Conservation (phyloP, 2,888 invertebrate species). For the Drosophila putrida region DNA sequence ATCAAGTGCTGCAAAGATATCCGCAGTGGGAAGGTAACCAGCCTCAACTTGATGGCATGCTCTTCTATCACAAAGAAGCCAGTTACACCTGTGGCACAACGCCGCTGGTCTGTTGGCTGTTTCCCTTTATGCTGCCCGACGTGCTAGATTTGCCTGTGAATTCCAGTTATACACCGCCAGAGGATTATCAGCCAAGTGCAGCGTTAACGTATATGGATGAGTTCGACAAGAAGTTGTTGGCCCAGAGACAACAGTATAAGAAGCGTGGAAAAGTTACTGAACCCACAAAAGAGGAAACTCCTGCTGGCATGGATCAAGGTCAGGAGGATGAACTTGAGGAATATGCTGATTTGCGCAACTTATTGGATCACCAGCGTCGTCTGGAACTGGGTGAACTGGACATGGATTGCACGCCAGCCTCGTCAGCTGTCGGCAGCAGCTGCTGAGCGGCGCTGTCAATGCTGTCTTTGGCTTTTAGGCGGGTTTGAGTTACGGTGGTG, state of each 20-base stretch:
- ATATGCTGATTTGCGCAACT: conserved; percentile 45
- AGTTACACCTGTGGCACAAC: conserved; percentile 92
- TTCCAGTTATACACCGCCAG: conserved; percentile 85
- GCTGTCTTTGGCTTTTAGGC: conserved; percentile 8
- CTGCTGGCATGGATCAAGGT: conserved; percentile 32
- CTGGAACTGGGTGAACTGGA: conserved; percentile 72
- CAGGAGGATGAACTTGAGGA: conserved; percentile 57
- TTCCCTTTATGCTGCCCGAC: conserved; percentile 94
- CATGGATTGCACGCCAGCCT: conserved; percentile 55
- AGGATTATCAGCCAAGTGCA: conserved; percentile 85
- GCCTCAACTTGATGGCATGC: conserved; percentile 91
- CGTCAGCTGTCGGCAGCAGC: conserved; percentile 37
- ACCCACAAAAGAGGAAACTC: background rate
- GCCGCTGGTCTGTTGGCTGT: conserved; percentile 97
- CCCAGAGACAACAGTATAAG: conserved; percentile 37
- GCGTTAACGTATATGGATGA: conserved; percentile 86
- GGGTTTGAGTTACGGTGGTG: conserved; percentile 47
- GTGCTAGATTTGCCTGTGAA: conserved; percentile 86
- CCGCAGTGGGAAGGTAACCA: conserved; percentile 83
- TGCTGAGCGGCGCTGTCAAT: conserved; percentile 35
- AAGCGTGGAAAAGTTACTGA: conserved; percentile 12
- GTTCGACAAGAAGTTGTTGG: conserved; percentile 85
- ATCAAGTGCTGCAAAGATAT: conserved; percentile 68
- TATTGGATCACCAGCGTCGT: conserved; percentile 66
- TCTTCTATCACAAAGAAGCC: conserved; percentile 95